A percentile compares a stretch with the other conserved stretches of the same genome.
phyloP scores from a whole-genome alignment of 2,888 invertebrate genomes.

The Imbricaverruca yamaguchii region DNA sequence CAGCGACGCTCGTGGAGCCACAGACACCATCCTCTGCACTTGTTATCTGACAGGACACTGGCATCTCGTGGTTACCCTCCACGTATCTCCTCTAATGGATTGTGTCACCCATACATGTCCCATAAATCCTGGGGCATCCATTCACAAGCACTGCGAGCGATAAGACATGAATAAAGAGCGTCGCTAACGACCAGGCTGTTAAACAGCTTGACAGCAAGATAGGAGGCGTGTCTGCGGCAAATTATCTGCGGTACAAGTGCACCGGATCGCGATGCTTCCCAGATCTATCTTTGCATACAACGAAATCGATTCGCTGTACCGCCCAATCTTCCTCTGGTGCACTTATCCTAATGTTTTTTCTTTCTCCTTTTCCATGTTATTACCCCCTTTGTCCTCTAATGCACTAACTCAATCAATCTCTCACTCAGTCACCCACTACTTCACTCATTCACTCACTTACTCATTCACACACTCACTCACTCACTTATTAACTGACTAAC shows the following conservation, averaged over 20 bases:
- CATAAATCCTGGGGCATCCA: not conserved
- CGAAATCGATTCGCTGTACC: not conserved
- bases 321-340: not conserved
- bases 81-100: not conserved
- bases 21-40: too few relatives aligned
- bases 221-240: not conserved
- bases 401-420: too few relatives aligned
- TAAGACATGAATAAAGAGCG: not conserved
- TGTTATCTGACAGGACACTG: not conserved
- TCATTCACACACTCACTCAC: too few relatives aligned
- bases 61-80: not conserved
- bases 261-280: not conserved
- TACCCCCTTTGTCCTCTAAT: too few relatives aligned
- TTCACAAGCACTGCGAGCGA: not conserved
- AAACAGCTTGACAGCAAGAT: not conserved
- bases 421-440: too few relatives aligned
- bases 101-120: not conserved
- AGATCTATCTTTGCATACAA: too few relatives aligned
- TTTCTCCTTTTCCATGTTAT: not conserved
- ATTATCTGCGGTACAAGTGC: not conserved
- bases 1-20: too few relatives aligned
- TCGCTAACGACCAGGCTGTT: not conserved
- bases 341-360: slow-evolving; percentile 15
- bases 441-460: too few relatives aligned
- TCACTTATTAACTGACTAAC: too few relatives aligned